Base-by-base conservation (phyloP, 53 echinoderm and acorn worm genomes). In the Crossaster papposus region DNA sequence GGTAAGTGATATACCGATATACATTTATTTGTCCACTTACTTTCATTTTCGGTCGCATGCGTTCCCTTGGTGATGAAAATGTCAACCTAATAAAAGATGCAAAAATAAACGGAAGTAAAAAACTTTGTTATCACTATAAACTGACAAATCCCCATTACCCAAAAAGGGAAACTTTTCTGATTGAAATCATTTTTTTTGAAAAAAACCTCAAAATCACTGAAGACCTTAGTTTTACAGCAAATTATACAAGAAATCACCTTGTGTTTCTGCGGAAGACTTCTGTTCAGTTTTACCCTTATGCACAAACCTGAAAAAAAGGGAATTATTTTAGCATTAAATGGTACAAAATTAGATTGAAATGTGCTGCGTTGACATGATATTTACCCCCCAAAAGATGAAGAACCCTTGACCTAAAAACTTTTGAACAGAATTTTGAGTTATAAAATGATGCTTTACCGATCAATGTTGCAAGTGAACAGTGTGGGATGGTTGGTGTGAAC, bases 401-500 rank as follows among this genome's bases (percentile, higher is more conserved):
- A n/a, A n/a, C n/a, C n/a, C n/a, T n/a, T n/a, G n/a, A n/a, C n/a
- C n/a, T n/a, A n/a, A n/a, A n/a, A n/a, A n/a, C n/a, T n/a, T n/a
- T n/a, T n/a, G 5, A 17, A 62, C 2, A 5, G 1, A 44, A 44
- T 5, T 44, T 44, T 7, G 44, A 7, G 44, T 44, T 44, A 44
- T 44, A 5, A 44, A 44, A 44, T 44, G 44, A 7, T 5, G 44
- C 44, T 44, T n/a, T 89, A 99, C 99, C 99, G 79, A 99, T 99
- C 2, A 99, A 82, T 50, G 99, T 99, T 55, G 99, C 99, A 73
- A 99, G 85, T 12, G 96, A 93, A 77, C 99, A 99, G 75, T 99
- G 99, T 7, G 99, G 99, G 18, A 99, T 95, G 9, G 99, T 99
- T 79, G 99, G 99, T 2, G 86, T 99, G 83, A 99, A 99, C 55